Evolutionary conservation across 35 echinoderm and acorn worm species (phyloP).

Genomic region (Chiridota heheva): DNA sequence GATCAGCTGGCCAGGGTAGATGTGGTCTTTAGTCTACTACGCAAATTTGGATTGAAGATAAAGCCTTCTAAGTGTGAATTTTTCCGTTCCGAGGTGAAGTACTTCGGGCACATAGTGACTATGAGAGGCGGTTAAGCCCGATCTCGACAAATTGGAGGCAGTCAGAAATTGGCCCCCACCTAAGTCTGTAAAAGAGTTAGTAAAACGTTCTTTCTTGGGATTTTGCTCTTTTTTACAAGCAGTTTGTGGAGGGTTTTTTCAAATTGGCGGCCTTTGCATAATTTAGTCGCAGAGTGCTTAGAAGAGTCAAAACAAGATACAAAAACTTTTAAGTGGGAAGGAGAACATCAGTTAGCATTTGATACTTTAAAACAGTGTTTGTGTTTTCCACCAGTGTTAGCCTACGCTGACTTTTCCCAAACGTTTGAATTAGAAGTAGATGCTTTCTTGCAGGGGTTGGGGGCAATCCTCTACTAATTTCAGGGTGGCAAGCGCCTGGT

Average conservation of each 20-base stretch:
- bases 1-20: neutral
- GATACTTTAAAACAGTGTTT: no score
- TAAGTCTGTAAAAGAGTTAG: neutral
- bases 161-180: slow-evolving; percentile 25
- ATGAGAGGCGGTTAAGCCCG: slow-evolving; percentile 13
- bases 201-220: slow-evolving; percentile 19
- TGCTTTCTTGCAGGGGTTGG: no score
- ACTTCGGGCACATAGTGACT: slow-evolving; percentile 28
- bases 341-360: no score
- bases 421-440: no score
- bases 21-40: slow-evolving; percentile 1
- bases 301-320: neutral
- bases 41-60: slow-evolving; percentile 19
- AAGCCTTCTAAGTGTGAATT: slow-evolving; percentile 37
- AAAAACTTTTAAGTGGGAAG: no score
- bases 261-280: neutral
- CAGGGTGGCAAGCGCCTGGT: no score
- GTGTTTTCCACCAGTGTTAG: no score
- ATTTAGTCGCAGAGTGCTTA: neutral
- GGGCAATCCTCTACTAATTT: no score
- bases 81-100: slow-evolving; percentile 30
- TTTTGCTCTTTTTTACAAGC: slow-evolving; percentile 11
- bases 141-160: slow-evolving; percentile 17
- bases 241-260: neutral
- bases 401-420: no score